Base-by-base conservation (phyloP, 2,113 vertebrate species). In the Hymenochirus boettgeri region DNA sequence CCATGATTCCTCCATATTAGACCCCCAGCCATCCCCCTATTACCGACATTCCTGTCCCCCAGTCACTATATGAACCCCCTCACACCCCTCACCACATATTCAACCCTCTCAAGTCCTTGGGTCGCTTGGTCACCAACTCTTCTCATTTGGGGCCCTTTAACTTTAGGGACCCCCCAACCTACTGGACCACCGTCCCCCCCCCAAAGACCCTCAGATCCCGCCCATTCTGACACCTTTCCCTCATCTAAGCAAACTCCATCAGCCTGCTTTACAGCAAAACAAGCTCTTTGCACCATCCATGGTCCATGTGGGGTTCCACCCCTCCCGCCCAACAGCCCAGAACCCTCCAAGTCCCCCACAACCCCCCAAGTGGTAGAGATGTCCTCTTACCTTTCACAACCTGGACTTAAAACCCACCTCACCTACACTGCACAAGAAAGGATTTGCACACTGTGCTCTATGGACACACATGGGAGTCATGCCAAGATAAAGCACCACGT, bases 371-470 rank as follows among this genome's bases (percentile, higher is more conserved):
- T 31, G 15, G 13, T 24, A 1, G 69, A 3, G 18, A 0, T 29
- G 2, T 46, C 53, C 23, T n/a, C 39, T 62, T 21, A 74, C 70
- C 11, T 33, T 54, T 21, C 51, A 10, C 7, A 70, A 64, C 6
- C 15, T 17, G 3, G 53, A 76, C 0, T 22, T 45, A 0, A 73
- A 70, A 21, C 73, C 77, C 1, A 46, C 71, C 1, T 5, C 51
- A 66, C 71, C 11, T 98, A 84, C 74, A 80, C 21, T 99, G 98
- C 73, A 95, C 86, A 7, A 83, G 93, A 71, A 88, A 93, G 17
- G 91, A 97, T 19, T 80, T 99, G 52, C 87, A 89, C 72, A 77
- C 82, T 1, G 95, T 95, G 24, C 86, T 98, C 0, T 99, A 97
- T 21, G 19, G 52, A 62, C 61, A 57, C 37, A 33, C 69, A 83